A percentile compares a stretch with the other conserved stretches of the same genome.
phyloP scores from a whole-genome alignment of 2,888 invertebrate species.

The Vesta saturnalis region DNA sequence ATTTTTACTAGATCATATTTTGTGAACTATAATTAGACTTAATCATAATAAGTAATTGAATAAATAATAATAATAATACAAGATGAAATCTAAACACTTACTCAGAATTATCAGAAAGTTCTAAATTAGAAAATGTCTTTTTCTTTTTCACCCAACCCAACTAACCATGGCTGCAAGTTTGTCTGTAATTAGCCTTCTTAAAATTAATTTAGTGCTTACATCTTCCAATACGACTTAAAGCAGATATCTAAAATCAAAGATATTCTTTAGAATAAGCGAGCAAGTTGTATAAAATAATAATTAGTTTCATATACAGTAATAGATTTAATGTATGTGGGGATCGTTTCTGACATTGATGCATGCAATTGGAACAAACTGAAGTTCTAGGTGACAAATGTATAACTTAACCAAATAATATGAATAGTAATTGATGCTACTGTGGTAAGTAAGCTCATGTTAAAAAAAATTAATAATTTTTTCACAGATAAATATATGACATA shows the following conservation, averaged over 20 bases:
- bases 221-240: too few relatives aligned
- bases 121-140: slow-evolving; percentile 5
- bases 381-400: neutral
- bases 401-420: neutral
- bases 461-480: neutral
- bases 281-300: neutral
- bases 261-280: neutral
- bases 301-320: neutral
- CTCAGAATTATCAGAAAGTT: slow-evolving; percentile 3
- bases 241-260: too few relatives aligned
- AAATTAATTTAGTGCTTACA: neutral
- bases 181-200: neutral
- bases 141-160: slow-evolving; percentile 9
- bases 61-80: neutral
- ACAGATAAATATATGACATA: neutral
- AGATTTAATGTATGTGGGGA: neutral
- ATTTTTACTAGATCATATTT: neutral
- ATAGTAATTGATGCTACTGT: slow-evolving; percentile 4
- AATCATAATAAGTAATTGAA: neutral
- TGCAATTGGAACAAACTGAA: neutral
- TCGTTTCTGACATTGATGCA: neutral
- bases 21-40: neutral
- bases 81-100: neutral
- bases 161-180: neutral
- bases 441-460: neutral